phyloP scores from a whole-genome alignment of 2,888 invertebrate genomes.

The Sturmia bella region DNA sequence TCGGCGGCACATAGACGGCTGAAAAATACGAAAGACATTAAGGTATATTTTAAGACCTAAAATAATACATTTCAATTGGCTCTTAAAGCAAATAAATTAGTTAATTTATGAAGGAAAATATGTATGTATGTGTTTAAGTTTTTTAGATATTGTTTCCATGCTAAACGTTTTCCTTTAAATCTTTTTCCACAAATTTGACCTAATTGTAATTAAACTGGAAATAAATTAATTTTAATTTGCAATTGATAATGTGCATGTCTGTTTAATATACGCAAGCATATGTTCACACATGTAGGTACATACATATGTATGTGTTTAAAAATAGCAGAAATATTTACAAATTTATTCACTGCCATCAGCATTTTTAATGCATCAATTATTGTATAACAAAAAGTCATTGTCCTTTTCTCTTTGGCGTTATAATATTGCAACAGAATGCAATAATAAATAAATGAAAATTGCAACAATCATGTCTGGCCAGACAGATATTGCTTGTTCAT shows the following conservation, averaged over 20 bases:
- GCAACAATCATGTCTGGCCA: constrained; percentile 31
- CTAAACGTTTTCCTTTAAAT: neutral
- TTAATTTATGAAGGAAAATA: no score
- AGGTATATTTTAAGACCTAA: no score
- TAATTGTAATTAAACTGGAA: constrained; percentile 16
- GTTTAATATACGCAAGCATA: neutral
- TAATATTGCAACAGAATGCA: constrained; percentile 27
- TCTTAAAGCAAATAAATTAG: no score
- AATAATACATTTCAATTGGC: no score
- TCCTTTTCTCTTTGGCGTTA: constrained; percentile 37
- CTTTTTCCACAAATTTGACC: neutral
- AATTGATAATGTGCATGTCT: neutral
- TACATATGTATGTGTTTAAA: neutral
- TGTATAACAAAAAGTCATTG: constrained; percentile 58
- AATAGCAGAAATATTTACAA: constrained; percentile 2
- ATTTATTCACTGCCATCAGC: constrained; percentile 26
- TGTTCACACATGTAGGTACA: no score
- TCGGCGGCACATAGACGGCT: no score
- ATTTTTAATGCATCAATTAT: constrained; percentile 46
- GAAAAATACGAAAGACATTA: no score
- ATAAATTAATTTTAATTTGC: constrained; percentile 18
- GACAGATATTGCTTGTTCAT: constrained; percentile 20
- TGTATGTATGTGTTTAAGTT: neutral
- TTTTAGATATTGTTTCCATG: neutral
- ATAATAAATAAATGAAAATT: constrained; percentile 25